Evolutionary conservation across 2,888 invertebrate species (phyloP), one percentile per base, ranked within the genome.

Genomic region (Monopis laevigella): DNA sequence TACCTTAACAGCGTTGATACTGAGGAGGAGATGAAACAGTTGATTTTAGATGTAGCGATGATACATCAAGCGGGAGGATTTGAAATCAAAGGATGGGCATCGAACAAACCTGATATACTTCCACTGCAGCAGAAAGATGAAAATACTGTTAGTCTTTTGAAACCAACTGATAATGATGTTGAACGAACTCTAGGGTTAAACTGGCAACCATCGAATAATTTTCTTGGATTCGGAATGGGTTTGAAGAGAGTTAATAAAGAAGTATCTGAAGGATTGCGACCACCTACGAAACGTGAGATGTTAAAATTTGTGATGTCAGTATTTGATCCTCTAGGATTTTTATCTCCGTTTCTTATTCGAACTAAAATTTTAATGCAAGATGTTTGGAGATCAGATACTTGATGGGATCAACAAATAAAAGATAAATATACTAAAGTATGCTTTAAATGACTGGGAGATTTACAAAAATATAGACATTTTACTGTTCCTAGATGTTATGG

Each of bases 231-330:
- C 14, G 39, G 42, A 16, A 2, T 45, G 7, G 30, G 41, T 7
- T 21, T 45, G 1, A 28, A 40, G 7, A 32, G 28, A 12, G 38
- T 43, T 16, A 29, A 42, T 1, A 13, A 38, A 7, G 41, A 43
- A 14, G 30, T 47, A 11, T n/a, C 44, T 17, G 14, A 30, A 6
- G 38, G 21, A 7, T 29, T 24, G 18, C 13, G 24, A 24, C 30
- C 10, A 24, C 45, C 43, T 13, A 45, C 46, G 8, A 46, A 46
- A 40, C 39, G 45, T 5, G 40, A 46, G 19, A 4, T 43, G 8
- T 18, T 46, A 8, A 11, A 26, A 2, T 29, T 42, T 10, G 21
- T 42, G 1, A 45, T 46, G 45, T 42, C 42, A n/a, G 40, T 46
- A 4, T 46, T 42, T 12, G 45, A 45, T 13, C 30, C 41, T 10